Evolutionary conservation across 1,140 invertebrate genomes (phyloP).

Genomic region (Drosophila teissieri): DNA sequence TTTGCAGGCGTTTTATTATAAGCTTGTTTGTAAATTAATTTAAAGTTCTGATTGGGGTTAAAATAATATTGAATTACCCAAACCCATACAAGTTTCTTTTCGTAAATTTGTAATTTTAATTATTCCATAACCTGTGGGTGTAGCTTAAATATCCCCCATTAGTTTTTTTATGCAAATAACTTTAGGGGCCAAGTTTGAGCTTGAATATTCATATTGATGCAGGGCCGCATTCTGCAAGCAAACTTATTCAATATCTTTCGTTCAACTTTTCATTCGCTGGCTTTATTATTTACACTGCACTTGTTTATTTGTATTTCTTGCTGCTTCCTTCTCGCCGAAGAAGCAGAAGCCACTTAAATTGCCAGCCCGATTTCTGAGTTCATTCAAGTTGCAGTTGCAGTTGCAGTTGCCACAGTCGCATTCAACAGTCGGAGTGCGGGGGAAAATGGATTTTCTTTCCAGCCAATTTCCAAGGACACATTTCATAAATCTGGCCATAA

Average conservation of each 20-base stretch:
- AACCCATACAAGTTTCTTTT: too few relatives aligned
- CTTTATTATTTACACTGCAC: constrained; percentile 3
- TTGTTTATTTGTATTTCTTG: constrained; percentile 34
- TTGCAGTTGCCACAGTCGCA: constrained; percentile 28
- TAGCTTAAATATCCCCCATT: background rate
- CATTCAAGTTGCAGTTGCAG: constrained; percentile 29
- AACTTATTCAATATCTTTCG: constrained; percentile 38
- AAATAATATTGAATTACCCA: too few relatives aligned
- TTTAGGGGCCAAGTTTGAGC: constrained; percentile 3
- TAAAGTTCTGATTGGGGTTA: too few relatives aligned
- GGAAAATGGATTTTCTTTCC: constrained; percentile 15
- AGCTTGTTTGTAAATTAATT: too few relatives aligned
- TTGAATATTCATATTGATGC: constrained; percentile 33
- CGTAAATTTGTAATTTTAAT: background rate
- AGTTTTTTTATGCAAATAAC: background rate
- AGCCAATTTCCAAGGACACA: background rate
- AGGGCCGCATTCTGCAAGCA: background rate
- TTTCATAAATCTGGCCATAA: constrained; percentile 44
- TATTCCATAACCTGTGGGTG: background rate
- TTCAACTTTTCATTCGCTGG: constrained; percentile 7
- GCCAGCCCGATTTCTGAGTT: constrained; percentile 10
- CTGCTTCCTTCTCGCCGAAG: background rate
- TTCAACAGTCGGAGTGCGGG: background rate
- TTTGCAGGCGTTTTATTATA: background rate
- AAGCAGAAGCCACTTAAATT: constrained; percentile 21